phyloP scores from a whole-genome alignment of 2,888 invertebrate species.

The Ectropis crepuscularia region DNA sequence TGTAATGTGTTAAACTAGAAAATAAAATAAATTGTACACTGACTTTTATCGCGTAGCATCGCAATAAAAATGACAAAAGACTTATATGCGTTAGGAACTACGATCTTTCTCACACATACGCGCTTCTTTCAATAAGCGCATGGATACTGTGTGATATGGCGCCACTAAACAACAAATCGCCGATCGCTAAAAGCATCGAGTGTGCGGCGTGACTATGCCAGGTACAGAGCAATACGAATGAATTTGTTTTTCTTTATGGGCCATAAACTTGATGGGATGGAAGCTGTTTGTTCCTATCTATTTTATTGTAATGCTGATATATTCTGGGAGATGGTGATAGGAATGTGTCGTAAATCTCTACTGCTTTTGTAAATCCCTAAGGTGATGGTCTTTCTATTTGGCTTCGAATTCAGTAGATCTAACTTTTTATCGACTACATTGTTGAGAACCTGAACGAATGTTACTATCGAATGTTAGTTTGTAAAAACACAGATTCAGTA shows the following conservation, averaged over 20 bases:
- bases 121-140: too few species aligned
- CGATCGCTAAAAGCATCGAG: conserved; percentile 16
- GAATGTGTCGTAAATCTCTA: conserved; percentile 28
- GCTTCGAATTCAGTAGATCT: conserved; percentile 19
- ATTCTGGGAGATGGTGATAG: conserved; percentile 35
- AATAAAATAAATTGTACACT: too few species aligned
- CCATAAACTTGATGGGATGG: conserved; percentile 46
- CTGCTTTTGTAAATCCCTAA: conserved; percentile 30
- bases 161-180: conserved; percentile 2
- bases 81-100: neutral
- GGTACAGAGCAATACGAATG: conserved; percentile 42
- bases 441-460: too few species aligned
- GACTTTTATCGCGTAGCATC: neutral
- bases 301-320: conserved; percentile 41
- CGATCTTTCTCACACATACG: too few species aligned
- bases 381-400: conserved; percentile 23
- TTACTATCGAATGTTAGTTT: too few species aligned
- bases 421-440: conserved; percentile 5
- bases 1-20: too few species aligned
- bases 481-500: too few species aligned
- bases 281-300: conserved; percentile 45
- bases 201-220: conserved; percentile 11
- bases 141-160: neutral
- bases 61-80: conserved; percentile 3
- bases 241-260: conserved; percentile 46